Conservation (phyloP, 2,888 invertebrate genomes). For the Eucera pruinosa region DNA sequence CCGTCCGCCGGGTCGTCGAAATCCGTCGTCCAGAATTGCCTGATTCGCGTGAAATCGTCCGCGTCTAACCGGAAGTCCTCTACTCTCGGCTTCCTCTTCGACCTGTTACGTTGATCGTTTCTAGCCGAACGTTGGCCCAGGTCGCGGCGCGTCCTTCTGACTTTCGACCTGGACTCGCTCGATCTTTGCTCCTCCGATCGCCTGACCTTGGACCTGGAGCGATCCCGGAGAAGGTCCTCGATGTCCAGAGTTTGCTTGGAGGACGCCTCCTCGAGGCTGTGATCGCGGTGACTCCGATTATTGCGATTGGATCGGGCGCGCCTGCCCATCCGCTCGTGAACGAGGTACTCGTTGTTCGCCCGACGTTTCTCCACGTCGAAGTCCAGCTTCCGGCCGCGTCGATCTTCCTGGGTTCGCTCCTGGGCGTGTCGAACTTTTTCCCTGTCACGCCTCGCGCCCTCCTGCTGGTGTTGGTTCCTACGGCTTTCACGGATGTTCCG, state of each 20-base stretch:
- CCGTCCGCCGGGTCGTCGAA: conserved; percentile 66
- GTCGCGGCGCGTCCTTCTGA: conserved; percentile 33
- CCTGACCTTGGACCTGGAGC: conserved; percentile 33
- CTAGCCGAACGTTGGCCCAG: conserved; percentile 36
- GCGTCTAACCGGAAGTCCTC: conserved; percentile 77
- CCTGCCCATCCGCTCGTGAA: conserved; percentile 77
- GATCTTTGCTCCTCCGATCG: conserved; percentile 23
- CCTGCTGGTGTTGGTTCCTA: conserved; percentile 68
- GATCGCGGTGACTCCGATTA: conserved; percentile 56
- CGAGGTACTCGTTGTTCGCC: conserved; percentile 79
- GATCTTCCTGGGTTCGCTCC: conserved; percentile 75
- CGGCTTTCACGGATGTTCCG: conserved; percentile 84
- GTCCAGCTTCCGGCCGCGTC: conserved; percentile 73
- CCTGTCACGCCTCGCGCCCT: conserved; percentile 69
- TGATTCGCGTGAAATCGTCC: conserved; percentile 72
- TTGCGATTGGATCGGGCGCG: conserved; percentile 74
- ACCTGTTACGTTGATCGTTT: conserved; percentile 21
- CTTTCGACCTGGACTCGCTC: conserved; percentile 40
- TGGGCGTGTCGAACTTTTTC: conserved; percentile 80
- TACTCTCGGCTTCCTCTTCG: conserved; percentile 68
- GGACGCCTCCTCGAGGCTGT: conserved; percentile 55
- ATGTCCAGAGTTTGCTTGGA: conserved; percentile 50
- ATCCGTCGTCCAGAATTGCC: conserved; percentile 70
- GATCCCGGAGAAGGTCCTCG: conserved; percentile 54
- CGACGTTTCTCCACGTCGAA: conserved; percentile 77